Conservation (phyloP, 2,797 vertebrate species). For the Onychomys leucogaster region DNA sequence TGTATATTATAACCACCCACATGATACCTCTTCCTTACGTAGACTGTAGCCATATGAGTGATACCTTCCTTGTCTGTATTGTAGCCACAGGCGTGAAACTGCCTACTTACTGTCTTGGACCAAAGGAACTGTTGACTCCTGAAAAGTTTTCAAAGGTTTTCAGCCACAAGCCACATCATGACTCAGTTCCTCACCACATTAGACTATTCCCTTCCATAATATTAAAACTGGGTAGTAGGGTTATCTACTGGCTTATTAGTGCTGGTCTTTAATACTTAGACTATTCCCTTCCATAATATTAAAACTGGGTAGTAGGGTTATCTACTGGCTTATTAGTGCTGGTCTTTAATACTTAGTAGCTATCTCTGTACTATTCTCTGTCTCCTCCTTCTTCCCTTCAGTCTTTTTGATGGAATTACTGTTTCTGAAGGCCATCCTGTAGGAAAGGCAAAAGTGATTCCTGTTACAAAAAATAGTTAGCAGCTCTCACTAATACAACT, state of each 20-base stretch:
- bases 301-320: background rate
- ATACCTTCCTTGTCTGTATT: background rate
- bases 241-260: background rate
- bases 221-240: background rate
- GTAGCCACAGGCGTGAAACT: background rate
- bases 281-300: background rate
- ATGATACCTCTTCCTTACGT: background rate
- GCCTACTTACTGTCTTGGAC: background rate
- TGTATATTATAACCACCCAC: background rate
- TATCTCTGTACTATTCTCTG: background rate
- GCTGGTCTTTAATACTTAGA: background rate
- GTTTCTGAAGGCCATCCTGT: background rate
- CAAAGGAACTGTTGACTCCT: background rate
- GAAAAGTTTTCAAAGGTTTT: conserved; percentile 11
- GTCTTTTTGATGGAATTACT: conserved; percentile 45
- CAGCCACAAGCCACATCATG: background rate
- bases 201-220: background rate
- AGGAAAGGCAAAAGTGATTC: conserved; percentile 43
- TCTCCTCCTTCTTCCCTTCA: conserved; percentile 41
- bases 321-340: background rate
- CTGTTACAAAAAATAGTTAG: conserved; percentile 21
- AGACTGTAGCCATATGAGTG: background rate
- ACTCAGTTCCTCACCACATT: background rate
- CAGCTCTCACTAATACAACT: conserved; percentile 38
- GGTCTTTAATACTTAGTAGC: background rate